Evolutionary conservation across 2,797 vertebrate genomes (phyloP).

Genomic region (Macropus fuliginosus): DNA sequence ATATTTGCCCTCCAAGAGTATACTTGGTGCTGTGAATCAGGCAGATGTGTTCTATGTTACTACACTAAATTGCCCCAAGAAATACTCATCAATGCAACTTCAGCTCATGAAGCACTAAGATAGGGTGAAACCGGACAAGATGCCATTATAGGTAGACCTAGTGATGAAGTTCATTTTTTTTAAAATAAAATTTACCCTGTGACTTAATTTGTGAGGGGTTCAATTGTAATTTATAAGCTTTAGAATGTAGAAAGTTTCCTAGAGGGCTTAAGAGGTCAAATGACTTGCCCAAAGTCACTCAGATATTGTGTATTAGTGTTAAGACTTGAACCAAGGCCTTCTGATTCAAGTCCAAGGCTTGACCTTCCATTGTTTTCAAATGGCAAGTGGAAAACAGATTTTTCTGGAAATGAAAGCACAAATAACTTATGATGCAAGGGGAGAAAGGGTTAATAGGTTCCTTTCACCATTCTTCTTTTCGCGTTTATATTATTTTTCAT

Average conservation of each 20-base stretch:
- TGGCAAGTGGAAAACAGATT: neutral
- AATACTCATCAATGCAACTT: neutral
- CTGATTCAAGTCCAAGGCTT: neutral
- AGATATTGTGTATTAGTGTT: neutral
- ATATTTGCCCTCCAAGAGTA: constrained; percentile 44
- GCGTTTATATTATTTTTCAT: neutral
- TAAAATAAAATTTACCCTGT: neutral
- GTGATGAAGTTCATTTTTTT: neutral
- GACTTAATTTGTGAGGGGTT: neutral
- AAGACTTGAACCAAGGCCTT: neutral
- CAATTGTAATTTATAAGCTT: neutral
- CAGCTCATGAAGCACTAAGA: neutral
- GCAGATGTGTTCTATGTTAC: neutral
- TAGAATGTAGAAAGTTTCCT: neutral
- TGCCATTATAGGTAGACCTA: neutral
- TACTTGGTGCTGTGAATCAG: neutral
- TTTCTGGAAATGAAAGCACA: neutral
- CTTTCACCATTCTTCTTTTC: neutral
- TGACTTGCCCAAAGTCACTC: neutral
- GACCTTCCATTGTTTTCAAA: neutral
- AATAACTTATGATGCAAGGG: neutral
- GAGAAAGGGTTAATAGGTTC: neutral
- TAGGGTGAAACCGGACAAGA: neutral
- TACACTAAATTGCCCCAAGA: neutral
- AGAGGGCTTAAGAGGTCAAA: neutral